Evolutionary conservation across 2,797 vertebrate species (phyloP).

Genomic region (Amphiprion clarkii): DNA sequence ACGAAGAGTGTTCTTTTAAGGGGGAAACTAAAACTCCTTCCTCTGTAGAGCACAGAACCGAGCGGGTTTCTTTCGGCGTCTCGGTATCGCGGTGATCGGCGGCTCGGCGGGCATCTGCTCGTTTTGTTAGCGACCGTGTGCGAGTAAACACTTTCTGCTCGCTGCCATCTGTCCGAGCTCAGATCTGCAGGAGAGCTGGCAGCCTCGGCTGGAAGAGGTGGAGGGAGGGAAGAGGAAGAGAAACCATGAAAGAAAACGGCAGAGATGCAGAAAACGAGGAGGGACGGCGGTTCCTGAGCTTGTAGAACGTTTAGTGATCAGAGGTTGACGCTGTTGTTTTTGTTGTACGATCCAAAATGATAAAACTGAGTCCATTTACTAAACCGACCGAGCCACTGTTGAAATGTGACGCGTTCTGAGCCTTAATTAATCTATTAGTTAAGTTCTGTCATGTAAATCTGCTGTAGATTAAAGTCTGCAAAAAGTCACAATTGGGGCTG

Average conservation of each 20-base stretch:
- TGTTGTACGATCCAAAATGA: no score
- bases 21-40: constrained; percentile 1
- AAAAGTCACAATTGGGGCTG: no score
- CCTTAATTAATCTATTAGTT: no score
- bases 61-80: constrained; percentile 51
- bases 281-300: no score
- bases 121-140: constrained; percentile 73
- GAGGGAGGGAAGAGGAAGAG: constrained; percentile 12
- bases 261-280: no score
- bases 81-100: constrained; percentile 54
- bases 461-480: no score
- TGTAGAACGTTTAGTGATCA: not conserved
- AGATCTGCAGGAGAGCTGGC: constrained; percentile 73
- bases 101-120: constrained; percentile 81
- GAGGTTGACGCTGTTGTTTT: no score
- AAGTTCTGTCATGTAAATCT: no score
- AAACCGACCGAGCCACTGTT: no score
- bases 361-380: no score
- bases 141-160: constrained; percentile 78
- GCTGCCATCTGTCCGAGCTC: constrained; percentile 80
- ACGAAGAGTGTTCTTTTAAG: no score
- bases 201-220: constrained; percentile 48
- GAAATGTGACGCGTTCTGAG: no score
- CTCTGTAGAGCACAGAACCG: not conserved
- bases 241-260: not conserved